Evolutionary conservation across 2,888 invertebrate species (phyloP).

Genomic region (Lochmaea capreae): DNA sequence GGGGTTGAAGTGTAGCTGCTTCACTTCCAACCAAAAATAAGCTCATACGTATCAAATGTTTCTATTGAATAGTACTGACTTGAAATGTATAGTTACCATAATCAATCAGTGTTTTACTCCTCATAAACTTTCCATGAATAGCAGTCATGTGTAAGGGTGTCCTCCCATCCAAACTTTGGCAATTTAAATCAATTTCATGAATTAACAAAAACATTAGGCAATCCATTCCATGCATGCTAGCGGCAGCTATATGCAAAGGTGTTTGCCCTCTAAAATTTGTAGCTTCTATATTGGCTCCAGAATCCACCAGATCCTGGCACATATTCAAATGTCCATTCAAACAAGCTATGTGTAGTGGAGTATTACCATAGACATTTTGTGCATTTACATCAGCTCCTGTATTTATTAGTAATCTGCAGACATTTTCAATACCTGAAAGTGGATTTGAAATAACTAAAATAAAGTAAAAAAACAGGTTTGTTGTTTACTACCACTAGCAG

Average conservation of each 20-base stretch:
- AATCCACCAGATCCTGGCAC: conserved; percentile 67
- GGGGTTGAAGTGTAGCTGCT: too few relatives aligned
- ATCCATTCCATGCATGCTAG: conserved; percentile 71
- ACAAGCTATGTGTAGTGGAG: conserved; percentile 72
- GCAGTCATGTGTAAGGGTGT: conserved; percentile 77
- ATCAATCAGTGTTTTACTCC: conserved; percentile 72
- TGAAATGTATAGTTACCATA: conserved; percentile 63
- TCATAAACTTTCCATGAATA: conserved; percentile 72
- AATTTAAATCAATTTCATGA: conserved; percentile 68
- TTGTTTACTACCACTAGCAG: conserved; percentile 67
- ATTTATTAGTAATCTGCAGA: conserved; percentile 65
- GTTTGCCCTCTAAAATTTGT: conserved; percentile 67
- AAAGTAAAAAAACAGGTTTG: not conserved
- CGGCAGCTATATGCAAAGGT: conserved; percentile 72
- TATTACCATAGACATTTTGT: conserved; percentile 71
- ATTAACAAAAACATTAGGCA: conserved; percentile 71
- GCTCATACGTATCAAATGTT: too few relatives aligned
- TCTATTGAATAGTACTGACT: not conserved
- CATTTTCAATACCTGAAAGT: conserved; percentile 53
- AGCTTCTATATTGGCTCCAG: conserved; percentile 67
- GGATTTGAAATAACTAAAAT: not conserved
- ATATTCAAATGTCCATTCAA: conserved; percentile 71
- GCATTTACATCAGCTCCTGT: conserved; percentile 70
- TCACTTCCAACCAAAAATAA: too few relatives aligned
- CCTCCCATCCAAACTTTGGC: conserved; percentile 70